Conservation (phyloP, 2,797 vertebrate genomes). For the Paramormyrops hopkinsi region DNA sequence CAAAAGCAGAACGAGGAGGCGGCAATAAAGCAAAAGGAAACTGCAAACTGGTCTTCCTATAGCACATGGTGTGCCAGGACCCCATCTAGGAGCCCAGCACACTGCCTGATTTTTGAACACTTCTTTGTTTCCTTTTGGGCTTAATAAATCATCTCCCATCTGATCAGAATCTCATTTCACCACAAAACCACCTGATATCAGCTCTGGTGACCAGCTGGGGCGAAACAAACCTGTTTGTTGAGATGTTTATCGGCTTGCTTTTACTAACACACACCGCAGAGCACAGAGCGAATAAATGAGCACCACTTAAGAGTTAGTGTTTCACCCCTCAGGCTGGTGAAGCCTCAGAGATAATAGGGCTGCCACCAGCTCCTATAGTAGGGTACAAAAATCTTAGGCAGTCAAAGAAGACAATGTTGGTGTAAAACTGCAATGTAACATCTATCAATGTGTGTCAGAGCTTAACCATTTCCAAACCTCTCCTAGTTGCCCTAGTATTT, state of each 20-base stretch:
- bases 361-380: not conserved
- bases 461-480: not conserved
- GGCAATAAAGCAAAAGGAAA: not conserved
- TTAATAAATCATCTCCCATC: not conserved
- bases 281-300: not conserved
- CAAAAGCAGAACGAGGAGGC: not conserved
- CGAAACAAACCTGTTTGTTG: not conserved
- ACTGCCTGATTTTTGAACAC: not conserved
- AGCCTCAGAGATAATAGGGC: not conserved
- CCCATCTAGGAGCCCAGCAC: not conserved
- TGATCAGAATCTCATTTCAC: not conserved
- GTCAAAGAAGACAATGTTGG: not conserved
- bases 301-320: not conserved
- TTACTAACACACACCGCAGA: not conserved
- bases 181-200: not conserved
- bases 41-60: not conserved
- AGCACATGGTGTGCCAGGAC: not conserved
- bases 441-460: not conserved
- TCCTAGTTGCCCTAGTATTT: not conserved
- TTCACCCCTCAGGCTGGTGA: not conserved
- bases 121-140: not conserved
- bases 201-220: not conserved
- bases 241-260: not conserved
- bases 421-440: not conserved
- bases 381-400: not conserved